Base-by-base conservation (phyloP, 1,140 invertebrate genomes). In the Limonius californicus region DNA sequence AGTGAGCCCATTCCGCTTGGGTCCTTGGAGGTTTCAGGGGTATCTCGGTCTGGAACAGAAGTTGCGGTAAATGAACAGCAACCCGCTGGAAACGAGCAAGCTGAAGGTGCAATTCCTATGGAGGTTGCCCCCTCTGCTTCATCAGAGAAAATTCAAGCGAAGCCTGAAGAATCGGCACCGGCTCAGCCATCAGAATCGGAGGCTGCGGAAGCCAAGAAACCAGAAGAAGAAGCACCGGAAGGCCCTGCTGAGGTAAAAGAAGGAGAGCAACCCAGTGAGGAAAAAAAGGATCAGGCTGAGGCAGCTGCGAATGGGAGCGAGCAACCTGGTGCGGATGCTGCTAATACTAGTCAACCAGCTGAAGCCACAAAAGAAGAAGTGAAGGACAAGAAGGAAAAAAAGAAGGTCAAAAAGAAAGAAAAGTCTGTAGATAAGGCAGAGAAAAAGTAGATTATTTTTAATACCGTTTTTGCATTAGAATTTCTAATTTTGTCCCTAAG, bases 381-480 rank as follows among this genome's bases (percentile, higher is more conserved):
- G 62, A 59, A 62, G 63, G 60, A 59, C 47, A 59, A 61, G 35
- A 59, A 63, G 57, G 53, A 63, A 18, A 61, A 65, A 18, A 60
- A 60, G 20, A 60, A 60, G 18, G 59, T 30, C 15, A 60, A 60
- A 15, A 60, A 60, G 50, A 60, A 60, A 57, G 35, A 14, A 11
- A 14, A 54, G 30, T 39, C 12, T n/a, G n/a, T 4, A 43, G 42
- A 43, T 4, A 43, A 43, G n/a, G n/a, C 12, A 4, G 42, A 59
- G 32, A 18, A 53, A 12, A 60, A 60, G 7, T 6, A 12, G 1
- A 21, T 60, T n/a, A n/a, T n/a, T n/a, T n/a, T n/a, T n/a, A 54
- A 42, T 50, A 21, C 12, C 12, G 21, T 45, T 45, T 42, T 30
- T 27, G 1, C 11, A 12, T 59, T 59, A 50, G n/a, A 27, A n/a